A percentile compares a stretch with the other conserved stretches of the same genome.
Evolutionary conservation across 2,888 invertebrate genomes (phyloP).

Genomic region (Azorinus chamasolen): DNA sequence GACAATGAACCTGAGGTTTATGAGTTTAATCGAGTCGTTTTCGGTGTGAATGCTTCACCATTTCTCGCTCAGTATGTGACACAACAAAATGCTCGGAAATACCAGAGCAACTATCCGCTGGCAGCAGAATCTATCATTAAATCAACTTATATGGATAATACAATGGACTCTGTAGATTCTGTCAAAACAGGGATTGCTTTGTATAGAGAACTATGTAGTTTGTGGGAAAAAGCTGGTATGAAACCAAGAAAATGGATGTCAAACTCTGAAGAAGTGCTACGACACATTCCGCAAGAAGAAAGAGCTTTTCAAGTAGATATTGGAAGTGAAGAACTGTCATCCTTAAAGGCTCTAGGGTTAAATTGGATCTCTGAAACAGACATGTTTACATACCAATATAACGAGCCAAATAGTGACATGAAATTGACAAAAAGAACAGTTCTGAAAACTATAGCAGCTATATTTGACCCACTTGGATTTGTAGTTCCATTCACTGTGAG

Average conservation of each 20-base stretch:
- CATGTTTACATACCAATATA: conserved; percentile 29
- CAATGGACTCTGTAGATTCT: conserved; percentile 51
- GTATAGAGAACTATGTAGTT: conserved; percentile 40
- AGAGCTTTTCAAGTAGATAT: conserved; percentile 38
- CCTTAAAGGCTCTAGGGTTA: conserved; percentile 60
- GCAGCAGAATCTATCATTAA: conserved; percentile 60
- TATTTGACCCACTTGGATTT: conserved; percentile 81
- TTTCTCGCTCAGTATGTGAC: conserved; percentile 62
- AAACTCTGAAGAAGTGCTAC: conserved; percentile 51
- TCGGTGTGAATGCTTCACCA: conserved; percentile 66
- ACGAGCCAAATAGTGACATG: not conserved
- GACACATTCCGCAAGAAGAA: conserved; percentile 45
- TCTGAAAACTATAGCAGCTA: conserved; percentile 63
- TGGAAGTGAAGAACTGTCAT: conserved; percentile 36
- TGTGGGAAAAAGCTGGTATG: conserved; percentile 54
- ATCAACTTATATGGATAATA: conserved; percentile 66
- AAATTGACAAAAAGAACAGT: conserved; percentile 72
- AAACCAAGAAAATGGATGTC: conserved; percentile 51
- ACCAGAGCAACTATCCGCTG: conserved; percentile 24
- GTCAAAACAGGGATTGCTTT: conserved; percentile 35
- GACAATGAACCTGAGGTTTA: conserved; percentile 26
- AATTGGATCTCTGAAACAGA: conserved; percentile 49
- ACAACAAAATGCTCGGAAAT: conserved; percentile 42
- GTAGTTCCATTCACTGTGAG: conserved; percentile 65
- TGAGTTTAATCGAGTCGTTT: conserved; percentile 55